These are phyloP conservation scores for Gallinago solitaria DNA, from an alignment of 2,797 vertebrate species.

Conservation along the genomic window DNA sequence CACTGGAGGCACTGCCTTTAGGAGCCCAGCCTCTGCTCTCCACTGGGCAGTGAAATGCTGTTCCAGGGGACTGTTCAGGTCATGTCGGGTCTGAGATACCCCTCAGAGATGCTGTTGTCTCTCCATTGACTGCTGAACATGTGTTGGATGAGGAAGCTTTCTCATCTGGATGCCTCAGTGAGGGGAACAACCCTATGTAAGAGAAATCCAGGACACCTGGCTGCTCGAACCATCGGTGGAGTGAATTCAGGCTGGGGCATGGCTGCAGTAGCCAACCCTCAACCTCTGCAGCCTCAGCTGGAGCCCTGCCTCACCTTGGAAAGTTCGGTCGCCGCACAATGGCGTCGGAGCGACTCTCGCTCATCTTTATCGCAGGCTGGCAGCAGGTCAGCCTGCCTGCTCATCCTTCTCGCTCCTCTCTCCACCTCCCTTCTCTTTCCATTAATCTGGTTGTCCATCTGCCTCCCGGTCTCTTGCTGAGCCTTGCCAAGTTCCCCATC, in stretches of 20 bases:
- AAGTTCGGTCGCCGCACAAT: background rate
- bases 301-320: background rate
- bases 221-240: background rate
- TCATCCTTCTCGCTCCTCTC: background rate
- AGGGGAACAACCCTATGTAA: background rate
- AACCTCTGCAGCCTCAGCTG: background rate
- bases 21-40: background rate
- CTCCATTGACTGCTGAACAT: background rate
- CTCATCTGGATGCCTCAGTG: background rate
- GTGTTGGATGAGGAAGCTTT: background rate
- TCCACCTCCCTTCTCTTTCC: background rate
- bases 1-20: background rate
- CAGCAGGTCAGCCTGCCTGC: background rate
- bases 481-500: constrained; percentile 56
- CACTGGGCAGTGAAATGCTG: background rate
- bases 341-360: background rate
- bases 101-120: background rate
- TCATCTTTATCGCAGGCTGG: background rate
- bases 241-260: background rate
- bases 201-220: background rate
- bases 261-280: background rate
- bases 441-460: constrained; percentile 43
- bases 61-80: background rate
- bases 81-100: background rate
- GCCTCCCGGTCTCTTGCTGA: background rate